These are phyloP conservation scores for Temnothorax rugatulus DNA, from an alignment of 2,888 invertebrate genomes.

Conservation along the genomic window DNA sequence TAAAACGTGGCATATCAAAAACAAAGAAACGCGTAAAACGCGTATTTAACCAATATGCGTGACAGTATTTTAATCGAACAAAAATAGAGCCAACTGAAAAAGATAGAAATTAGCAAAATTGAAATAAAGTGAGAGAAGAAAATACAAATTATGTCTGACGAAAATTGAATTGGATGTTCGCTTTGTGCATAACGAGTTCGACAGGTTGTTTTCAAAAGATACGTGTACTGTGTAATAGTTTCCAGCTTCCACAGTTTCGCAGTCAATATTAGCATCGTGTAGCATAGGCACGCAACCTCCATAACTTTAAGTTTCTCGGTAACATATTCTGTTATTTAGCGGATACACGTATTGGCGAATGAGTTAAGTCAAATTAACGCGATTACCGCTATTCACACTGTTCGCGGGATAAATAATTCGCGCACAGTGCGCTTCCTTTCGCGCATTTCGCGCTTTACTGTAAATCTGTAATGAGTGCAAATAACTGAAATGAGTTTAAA, in stretches of 20 bases:
- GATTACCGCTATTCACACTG: slow-evolving; percentile 34
- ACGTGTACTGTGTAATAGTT: not conserved
- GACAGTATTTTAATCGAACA: slow-evolving; percentile 10
- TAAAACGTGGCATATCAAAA: not conserved
- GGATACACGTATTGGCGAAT: slow-evolving; percentile 46
- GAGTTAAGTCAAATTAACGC: slow-evolving; percentile 50
- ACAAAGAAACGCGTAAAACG: not conserved
- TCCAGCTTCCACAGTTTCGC: slow-evolving; percentile 13
- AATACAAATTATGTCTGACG: not conserved
- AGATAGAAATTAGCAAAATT: not conserved
- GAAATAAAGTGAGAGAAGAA: slow-evolving; percentile 9
- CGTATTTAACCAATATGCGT: not conserved
- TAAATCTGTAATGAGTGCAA: not conserved
- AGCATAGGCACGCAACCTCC: slow-evolving; percentile 16
- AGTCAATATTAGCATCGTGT: slow-evolving; percentile 17
- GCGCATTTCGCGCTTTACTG: not conserved
- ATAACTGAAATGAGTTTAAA: not conserved
- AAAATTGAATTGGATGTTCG: slow-evolving; percentile 10
- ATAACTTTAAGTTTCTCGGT: slow-evolving; percentile 43
- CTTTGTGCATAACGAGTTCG: not conserved
- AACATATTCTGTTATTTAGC: slow-evolving; percentile 52
- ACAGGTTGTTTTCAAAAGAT: not conserved
- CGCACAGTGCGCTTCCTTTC: not conserved
- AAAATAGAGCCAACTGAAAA: not conserved
- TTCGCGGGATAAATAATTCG: slow-evolving; percentile 42